A percentile compares a stretch with the other conserved stretches of the same genome.
Evolutionary conservation across 1,140 invertebrate species (phyloP).

Genomic region (Mycetomoellerius zeteki): DNA sequence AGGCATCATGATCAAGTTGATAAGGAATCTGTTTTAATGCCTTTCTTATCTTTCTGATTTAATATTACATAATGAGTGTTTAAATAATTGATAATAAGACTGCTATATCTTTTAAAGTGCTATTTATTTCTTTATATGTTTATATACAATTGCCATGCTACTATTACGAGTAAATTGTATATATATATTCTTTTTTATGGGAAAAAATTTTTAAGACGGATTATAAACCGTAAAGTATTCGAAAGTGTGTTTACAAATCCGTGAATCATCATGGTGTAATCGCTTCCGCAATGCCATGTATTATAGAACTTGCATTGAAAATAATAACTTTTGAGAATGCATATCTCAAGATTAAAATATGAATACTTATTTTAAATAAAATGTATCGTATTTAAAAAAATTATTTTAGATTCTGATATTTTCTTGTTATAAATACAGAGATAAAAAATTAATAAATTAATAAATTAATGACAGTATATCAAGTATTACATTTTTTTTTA

Average conservation of each 20-base stretch:
- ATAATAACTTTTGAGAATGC: not conserved
- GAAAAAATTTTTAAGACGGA: slow-evolving; percentile 34
- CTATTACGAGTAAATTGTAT: not conserved
- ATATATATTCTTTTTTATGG: slow-evolving; percentile 15
- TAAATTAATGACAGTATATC: not conserved
- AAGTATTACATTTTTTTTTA: not conserved
- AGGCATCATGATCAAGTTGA: not conserved
- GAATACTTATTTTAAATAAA: not conserved
- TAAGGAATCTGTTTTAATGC: not conserved
- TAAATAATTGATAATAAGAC: not conserved
- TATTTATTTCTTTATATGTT: slow-evolving; percentile 5
- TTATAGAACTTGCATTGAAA: not conserved
- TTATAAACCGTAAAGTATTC: slow-evolving; percentile 7
- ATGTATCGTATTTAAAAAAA: not conserved
- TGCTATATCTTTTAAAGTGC: not conserved
- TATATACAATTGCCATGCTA: not conserved
- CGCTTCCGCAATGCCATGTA: not conserved
- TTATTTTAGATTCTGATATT: not conserved
- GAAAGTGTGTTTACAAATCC: not conserved
- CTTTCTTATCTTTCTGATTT: not conserved
- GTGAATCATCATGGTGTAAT: not conserved
- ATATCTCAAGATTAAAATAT: not conserved
- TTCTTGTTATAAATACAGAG: not conserved
- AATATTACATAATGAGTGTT: not conserved
- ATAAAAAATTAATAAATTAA: not conserved